Evolutionary conservation across 1,140 invertebrate genomes (phyloP).

Genomic region (Aphelinus atriplicis): DNA sequence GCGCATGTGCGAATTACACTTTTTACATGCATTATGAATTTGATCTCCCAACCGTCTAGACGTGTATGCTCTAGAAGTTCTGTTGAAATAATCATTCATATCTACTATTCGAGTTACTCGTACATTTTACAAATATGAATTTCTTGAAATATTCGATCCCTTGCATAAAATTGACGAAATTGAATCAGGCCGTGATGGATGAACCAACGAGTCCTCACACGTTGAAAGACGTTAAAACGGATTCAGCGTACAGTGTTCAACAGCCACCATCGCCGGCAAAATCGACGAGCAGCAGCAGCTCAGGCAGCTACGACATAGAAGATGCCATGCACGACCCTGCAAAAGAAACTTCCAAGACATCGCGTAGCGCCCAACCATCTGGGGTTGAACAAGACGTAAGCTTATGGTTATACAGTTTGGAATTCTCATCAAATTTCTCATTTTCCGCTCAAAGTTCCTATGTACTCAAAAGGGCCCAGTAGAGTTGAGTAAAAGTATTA

Average conservation of each 20-base stretch:
- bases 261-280: constrained; percentile 54
- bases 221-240: constrained; percentile 56
- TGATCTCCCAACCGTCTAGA: neutral
- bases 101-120: neutral
- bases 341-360: constrained; percentile 49
- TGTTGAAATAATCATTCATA: neutral
- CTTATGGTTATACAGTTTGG: constrained; percentile 11
- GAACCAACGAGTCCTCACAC: constrained; percentile 58
- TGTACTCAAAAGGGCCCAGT: too few species aligned
- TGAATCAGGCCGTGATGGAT: constrained; percentile 57
- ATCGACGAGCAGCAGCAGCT: constrained; percentile 67
- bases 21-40: constrained; percentile 21
- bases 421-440: neutral
- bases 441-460: too few species aligned
- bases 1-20: constrained; percentile 16
- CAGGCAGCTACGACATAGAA: constrained; percentile 67
- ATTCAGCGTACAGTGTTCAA: constrained; percentile 48
- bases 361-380: constrained; percentile 29
- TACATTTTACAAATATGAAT: neutral
- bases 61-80: neutral
- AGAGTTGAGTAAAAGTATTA: too few species aligned
- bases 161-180: constrained; percentile 7
- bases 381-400: constrained; percentile 59
- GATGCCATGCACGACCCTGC: constrained; percentile 57
- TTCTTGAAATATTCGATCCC: constrained; percentile 5